Evolutionary conservation across 2,888 invertebrate species (phyloP).

Genomic region (Papilio elwesi): DNA sequence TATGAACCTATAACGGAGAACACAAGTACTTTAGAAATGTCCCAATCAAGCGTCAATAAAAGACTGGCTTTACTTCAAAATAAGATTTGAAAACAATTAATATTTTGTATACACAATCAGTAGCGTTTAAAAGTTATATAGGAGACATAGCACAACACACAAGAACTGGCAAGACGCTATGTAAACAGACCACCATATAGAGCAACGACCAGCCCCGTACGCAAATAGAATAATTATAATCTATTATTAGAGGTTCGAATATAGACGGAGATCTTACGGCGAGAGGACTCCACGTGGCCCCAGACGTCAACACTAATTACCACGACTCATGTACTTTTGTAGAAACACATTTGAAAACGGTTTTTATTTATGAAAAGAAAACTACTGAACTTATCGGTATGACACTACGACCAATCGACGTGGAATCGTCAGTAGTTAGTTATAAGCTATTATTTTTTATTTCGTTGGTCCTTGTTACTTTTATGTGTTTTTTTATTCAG

Average conservation of each 20-base stretch:
- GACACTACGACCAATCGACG: too few relatives aligned
- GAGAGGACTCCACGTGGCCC: constrained; percentile 71
- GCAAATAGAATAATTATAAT: constrained; percentile 69
- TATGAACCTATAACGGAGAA: too few relatives aligned
- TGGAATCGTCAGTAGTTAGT: too few relatives aligned
- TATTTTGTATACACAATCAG: constrained; percentile 30
- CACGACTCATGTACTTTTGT: constrained; percentile 48
- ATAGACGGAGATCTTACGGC: constrained; percentile 62
- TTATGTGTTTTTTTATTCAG: too few relatives aligned
- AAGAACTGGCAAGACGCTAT: constrained; percentile 70
- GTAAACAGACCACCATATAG: constrained; percentile 79
- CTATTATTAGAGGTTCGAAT: constrained; percentile 75
- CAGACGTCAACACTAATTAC: constrained; percentile 68
- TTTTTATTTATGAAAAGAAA: constrained; percentile 35
- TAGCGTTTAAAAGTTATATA: constrained; percentile 11
- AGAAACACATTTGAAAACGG: constrained; percentile 47
- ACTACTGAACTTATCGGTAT: too few relatives aligned
- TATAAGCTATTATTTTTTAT: too few relatives aligned
- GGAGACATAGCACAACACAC: constrained; percentile 14
- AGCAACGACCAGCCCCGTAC: constrained; percentile 78
- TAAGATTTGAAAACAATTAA: neutral
- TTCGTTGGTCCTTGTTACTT: too few relatives aligned
- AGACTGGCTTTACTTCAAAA: neutral
- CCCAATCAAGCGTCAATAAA: too few relatives aligned
- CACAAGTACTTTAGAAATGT: too few relatives aligned